These are phyloP conservation scores for Bicyclus anynana DNA, from an alignment of 1,140 invertebrate genomes.

Conservation along the genomic window DNA sequence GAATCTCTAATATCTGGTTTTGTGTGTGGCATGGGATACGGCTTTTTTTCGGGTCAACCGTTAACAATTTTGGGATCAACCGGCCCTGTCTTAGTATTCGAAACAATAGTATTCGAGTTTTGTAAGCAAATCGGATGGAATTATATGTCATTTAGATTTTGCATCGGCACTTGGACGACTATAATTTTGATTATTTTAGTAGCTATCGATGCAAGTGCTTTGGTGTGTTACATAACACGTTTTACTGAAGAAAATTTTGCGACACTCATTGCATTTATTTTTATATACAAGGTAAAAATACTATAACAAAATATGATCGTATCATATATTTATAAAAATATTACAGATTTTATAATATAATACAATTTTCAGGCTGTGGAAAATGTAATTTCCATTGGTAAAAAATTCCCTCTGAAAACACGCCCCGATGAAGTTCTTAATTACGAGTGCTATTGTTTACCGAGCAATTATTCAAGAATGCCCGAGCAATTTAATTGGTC, in stretches of 20 bases:
- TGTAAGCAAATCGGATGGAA: constrained; percentile 91
- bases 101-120: constrained; percentile 97
- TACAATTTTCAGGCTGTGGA: constrained; percentile 84
- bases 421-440: constrained; percentile 76
- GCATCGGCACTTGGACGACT: constrained; percentile 97
- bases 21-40: constrained; percentile 96
- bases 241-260: constrained; percentile 99
- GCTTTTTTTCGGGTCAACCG: constrained; percentile 98
- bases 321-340: not conserved
- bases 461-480: constrained; percentile 70
- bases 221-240: constrained; percentile 99
- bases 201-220: constrained; percentile 96
- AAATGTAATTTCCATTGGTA: constrained; percentile 90
- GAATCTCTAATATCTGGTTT: constrained; percentile 97
- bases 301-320: not conserved
- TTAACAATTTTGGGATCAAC: constrained; percentile 98
- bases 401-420: constrained; percentile 86
- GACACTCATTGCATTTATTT: constrained; percentile 98
- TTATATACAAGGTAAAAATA: constrained; percentile 94
- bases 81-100: constrained; percentile 98
- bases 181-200: constrained; percentile 93
- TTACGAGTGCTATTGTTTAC: constrained; percentile 83
- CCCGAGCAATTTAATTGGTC: constrained; percentile 78
- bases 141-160: constrained; percentile 95
- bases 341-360: not conserved